Conservation (phyloP, 1,140 invertebrate genomes). For the Drosophila varians region DNA sequence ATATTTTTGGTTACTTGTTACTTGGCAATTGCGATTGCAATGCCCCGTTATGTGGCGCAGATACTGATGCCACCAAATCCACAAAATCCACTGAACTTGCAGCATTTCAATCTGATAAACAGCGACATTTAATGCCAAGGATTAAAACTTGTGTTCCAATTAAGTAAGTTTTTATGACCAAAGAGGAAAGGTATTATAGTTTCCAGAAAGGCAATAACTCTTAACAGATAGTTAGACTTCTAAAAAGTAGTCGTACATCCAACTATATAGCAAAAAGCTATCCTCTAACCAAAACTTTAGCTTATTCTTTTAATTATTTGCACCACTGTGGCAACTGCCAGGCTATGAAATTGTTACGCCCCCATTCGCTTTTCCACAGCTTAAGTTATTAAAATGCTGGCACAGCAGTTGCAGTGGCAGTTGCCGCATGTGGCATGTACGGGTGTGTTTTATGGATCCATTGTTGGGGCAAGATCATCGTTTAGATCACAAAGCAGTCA, state of each 20-base stretch:
- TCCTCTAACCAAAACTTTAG: too few relatives aligned
- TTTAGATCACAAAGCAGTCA: constrained; percentile 52
- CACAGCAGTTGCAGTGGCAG: neutral
- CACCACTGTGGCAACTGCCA: too few relatives aligned
- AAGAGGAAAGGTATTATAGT: neutral
- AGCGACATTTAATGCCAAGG: neutral
- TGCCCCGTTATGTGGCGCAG: constrained; percentile 63
- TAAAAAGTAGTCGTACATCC: too few relatives aligned
- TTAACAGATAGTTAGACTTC: too few relatives aligned
- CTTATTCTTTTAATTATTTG: too few relatives aligned
- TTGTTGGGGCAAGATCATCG: constrained; percentile 49
- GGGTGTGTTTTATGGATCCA: constrained; percentile 65
- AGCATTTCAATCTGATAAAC: neutral
- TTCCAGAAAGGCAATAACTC: too few relatives aligned
- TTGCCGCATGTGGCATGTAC: neutral
- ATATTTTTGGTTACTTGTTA: neutral
- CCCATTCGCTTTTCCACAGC: neutral
- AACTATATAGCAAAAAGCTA: too few relatives aligned
- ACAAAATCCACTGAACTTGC: constrained; percentile 2
- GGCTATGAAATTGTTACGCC: constrained; percentile 53
- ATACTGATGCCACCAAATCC: constrained; percentile 19
- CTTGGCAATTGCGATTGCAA: constrained; percentile 17
- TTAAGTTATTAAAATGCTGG: constrained; percentile 59
- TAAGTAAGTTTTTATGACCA: neutral
- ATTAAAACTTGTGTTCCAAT: neutral